These are phyloP conservation scores for Therioaphis trifolii DNA, from an alignment of 2,888 invertebrate species.

Conservation along the genomic window DNA sequence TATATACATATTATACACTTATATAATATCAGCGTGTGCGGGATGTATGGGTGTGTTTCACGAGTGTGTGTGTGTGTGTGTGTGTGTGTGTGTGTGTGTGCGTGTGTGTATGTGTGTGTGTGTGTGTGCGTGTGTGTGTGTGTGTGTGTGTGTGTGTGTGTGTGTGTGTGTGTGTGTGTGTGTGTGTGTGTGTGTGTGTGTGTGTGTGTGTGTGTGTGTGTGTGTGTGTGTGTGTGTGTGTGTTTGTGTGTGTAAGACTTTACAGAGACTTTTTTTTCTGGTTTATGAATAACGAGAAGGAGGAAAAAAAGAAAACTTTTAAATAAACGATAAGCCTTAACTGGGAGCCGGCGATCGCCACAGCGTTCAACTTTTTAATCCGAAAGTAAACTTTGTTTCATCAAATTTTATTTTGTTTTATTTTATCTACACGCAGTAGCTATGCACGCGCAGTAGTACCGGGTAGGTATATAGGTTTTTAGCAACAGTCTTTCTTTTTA, in stretches of 20 bases:
- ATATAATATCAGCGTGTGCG: too few relatives aligned
- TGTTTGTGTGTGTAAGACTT: background rate
- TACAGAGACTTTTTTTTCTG: background rate
- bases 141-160: too few relatives aligned
- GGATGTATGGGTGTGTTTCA: background rate
- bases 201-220: background rate
- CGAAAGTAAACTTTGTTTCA: conserved; percentile 40
- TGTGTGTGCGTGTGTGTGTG: too few relatives aligned
- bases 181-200: background rate
- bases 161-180: too few relatives aligned
- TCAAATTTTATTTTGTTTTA: conserved; percentile 50
- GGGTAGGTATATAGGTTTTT: background rate
- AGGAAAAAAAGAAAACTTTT: conserved; percentile 27
- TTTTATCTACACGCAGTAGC: background rate
- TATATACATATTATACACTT: too few relatives aligned
- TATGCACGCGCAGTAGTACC: background rate
- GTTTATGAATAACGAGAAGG: conserved; percentile 17
- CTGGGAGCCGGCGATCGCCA: background rate
- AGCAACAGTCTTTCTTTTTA: conserved; percentile 1
- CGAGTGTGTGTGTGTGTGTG: background rate
- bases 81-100: too few relatives aligned
- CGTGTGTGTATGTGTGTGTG: too few relatives aligned
- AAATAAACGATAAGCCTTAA: conserved; percentile 41
- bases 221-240: background rate
- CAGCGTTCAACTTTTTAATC: conserved; percentile 46